phyloP scores from a whole-genome alignment of 2,797 vertebrate species.

The Halcyon leucocephala region DNA sequence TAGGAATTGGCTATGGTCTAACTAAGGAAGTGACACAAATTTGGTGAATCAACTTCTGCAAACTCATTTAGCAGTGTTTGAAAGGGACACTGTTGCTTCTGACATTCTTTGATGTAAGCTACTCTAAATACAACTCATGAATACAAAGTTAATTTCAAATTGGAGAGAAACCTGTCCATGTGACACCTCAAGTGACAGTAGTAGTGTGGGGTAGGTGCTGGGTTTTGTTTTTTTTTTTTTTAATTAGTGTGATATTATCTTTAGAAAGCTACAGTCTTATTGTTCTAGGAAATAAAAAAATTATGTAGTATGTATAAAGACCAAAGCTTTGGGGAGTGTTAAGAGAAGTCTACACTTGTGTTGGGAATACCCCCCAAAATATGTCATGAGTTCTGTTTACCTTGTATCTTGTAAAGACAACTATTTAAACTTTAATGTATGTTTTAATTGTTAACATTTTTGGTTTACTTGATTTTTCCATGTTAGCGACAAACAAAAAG shows the following conservation, averaged over 20 bases:
- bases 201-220: too few species aligned
- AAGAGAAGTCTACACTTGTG: neutral
- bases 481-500: neutral
- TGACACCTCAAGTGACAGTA: neutral
- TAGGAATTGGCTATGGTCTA: neutral
- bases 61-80: neutral
- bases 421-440: neutral
- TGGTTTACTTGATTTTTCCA: neutral
- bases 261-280: neutral
- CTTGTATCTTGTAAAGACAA: neutral
- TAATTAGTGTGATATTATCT: neutral
- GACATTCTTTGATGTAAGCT: neutral
- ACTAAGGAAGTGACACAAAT: neutral
- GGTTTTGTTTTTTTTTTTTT: neutral
- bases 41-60: neutral
- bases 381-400: neutral
- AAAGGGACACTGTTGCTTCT: neutral
- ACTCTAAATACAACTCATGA: neutral
- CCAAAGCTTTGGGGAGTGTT: neutral
- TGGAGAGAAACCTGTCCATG: neutral
- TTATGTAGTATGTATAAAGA: neutral
- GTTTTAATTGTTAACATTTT: neutral
- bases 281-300: neutral
- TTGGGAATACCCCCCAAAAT: neutral
- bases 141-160: neutral